These are phyloP conservation scores for Orbicella faveolata DNA, from an alignment of 64 coral and sea anemone genomes.

Conservation along the genomic window DNA sequence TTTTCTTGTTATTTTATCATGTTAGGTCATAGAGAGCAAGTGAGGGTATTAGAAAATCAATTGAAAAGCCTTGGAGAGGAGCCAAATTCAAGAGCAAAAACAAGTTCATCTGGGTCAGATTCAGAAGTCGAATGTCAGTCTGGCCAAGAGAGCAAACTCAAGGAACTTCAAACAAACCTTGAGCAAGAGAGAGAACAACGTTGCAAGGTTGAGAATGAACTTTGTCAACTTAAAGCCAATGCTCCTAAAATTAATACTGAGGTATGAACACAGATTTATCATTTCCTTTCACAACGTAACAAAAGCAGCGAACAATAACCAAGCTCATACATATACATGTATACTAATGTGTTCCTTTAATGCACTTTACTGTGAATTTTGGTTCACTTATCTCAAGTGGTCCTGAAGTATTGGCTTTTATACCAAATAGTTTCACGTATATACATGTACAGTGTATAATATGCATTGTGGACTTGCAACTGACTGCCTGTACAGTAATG, in stretches of 20 bases:
- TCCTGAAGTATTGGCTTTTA: too few species aligned
- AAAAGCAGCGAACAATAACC: too few species aligned
- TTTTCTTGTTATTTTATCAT: neutral
- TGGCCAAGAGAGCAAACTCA: conserved; percentile 22
- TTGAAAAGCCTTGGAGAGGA: conserved; percentile 43
- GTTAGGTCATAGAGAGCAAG: conserved; percentile 71
- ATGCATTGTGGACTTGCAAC: too few species aligned
- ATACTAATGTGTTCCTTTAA: neutral
- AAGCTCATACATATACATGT: neutral
- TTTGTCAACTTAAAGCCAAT: conserved; percentile 14
- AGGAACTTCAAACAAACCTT: conserved; percentile 34
- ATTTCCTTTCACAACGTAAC: neutral
- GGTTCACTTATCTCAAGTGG: too few species aligned
- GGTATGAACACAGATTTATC: neutral
- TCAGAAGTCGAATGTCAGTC: conserved; percentile 42
- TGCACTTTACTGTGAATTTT: too few species aligned
- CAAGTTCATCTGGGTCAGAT: conserved; percentile 30
- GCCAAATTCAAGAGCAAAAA: conserved; percentile 16
- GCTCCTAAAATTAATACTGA: conserved; percentile 11
- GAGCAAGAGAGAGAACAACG: conserved; percentile 43
- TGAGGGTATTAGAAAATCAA: conserved; percentile 58
- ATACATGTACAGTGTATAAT: too few species aligned
- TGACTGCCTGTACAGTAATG: too few species aligned
- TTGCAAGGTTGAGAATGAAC: conserved; percentile 64
- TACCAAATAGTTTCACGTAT: too few species aligned